Base-by-base conservation (phyloP, 2,888 invertebrate species). In the Bombylius discolor region DNA sequence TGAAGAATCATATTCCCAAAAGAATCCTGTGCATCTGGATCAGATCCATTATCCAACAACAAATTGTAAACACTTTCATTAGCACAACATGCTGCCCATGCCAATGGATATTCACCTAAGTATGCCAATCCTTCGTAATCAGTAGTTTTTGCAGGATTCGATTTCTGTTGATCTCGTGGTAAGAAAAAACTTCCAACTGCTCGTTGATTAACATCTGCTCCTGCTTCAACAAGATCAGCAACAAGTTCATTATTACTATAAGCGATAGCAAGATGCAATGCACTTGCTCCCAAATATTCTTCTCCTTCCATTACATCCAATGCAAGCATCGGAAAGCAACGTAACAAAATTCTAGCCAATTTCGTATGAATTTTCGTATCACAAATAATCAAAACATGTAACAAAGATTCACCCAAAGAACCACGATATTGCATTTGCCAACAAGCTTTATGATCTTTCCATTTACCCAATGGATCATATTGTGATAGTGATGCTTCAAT, bases 1-100 rank as follows among this genome's bases (percentile, higher is more conserved):
- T 99, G 99, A n/a, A 99, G 79, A 61, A 97, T 93, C 84, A 95
- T 97, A 71, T 99, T 99, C 12, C 99, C 99, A 68, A 95, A 97
- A 0, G 89, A 84, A 72, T 99, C 98, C 70, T 93, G 90, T n/a
- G 85, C 79, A 72, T 99, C 95, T 0, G 98, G 98, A 75, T 98
- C 87, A 0, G 97, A 95, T 3, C 89, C 95, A 50, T 84, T 84
- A 65, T 96, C 94, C 54, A 97, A 77, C 4, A 99, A 79, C 58
- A 95, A 80, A 76, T 99, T 98, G 71, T 99, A 99, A 12, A 96
- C 95, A 52, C 94, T 92, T 74, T 97, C 95, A 69, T 96, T 95
- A 58, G 94, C 93, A 69, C 94, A 91, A 72, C 97, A 97, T 0
- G 97, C 97, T 0, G 97, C 92, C 92, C 98, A 99, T 0, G 97